These are phyloP conservation scores for Scaptodrosophila latifasciaeformis DNA, from an alignment of 2,888 invertebrate species.

Conservation along the genomic window DNA sequence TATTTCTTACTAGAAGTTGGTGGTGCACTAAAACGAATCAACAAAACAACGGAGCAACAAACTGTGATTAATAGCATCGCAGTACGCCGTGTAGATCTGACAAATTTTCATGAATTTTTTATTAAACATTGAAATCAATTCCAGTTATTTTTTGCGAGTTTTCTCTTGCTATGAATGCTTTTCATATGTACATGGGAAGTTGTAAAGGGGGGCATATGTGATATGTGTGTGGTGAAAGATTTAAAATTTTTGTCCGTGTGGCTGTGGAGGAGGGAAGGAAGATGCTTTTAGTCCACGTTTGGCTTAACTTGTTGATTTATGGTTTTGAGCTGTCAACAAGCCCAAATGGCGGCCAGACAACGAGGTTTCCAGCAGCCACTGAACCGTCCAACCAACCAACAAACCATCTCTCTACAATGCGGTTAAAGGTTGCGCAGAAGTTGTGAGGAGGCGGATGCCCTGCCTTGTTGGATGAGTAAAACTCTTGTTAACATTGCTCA, in stretches of 20 bases:
- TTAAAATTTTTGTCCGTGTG: conserved; percentile 11
- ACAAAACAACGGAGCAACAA: conserved; percentile 60
- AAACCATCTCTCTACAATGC: neutral
- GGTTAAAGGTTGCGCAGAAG: neutral
- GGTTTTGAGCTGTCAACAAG: conserved; percentile 59
- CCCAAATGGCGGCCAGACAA: conserved; percentile 4
- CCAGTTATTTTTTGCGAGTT: conserved; percentile 46
- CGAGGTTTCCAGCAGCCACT: too few relatives aligned
- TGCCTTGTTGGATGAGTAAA: conserved; percentile 42
- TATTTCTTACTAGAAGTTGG: too few relatives aligned
- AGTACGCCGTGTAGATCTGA: conserved; percentile 50
- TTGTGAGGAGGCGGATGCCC: neutral
- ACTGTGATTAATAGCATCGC: conserved; percentile 71
- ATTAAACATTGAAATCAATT: conserved; percentile 69
- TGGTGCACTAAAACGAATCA: too few relatives aligned
- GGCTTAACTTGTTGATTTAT: conserved; percentile 71
- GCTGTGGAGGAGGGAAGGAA: conserved; percentile 7
- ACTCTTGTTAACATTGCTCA: conserved; percentile 63
- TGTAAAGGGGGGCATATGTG: too few relatives aligned
- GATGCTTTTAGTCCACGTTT: conserved; percentile 58
- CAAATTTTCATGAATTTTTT: conserved; percentile 71
- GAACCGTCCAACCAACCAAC: conserved; percentile 1
- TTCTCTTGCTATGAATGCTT: too few relatives aligned
- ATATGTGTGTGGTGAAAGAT: neutral
- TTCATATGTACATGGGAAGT: too few relatives aligned